These are phyloP conservation scores for Rallus limicola DNA, from an alignment of 2,113 vertebrate species.

Conservation along the genomic window DNA sequence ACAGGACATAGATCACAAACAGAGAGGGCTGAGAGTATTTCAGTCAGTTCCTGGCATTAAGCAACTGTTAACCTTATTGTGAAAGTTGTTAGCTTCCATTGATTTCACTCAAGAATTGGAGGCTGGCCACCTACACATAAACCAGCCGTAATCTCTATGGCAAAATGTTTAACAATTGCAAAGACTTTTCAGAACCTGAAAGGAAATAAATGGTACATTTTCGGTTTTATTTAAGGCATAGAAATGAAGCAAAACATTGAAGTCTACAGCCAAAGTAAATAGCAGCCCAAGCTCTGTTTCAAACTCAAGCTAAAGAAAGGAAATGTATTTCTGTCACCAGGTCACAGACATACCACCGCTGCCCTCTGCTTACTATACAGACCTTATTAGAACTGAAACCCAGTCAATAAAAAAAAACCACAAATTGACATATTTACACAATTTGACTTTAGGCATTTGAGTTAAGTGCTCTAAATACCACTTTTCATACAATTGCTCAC, in stretches of 20 bases:
- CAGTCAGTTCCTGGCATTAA: background rate
- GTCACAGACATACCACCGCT: background rate
- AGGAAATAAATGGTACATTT: background rate
- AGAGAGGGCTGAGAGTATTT: background rate
- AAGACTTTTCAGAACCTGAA: background rate
- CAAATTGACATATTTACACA: background rate
- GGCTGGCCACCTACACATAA: background rate
- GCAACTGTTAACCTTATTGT: background rate
- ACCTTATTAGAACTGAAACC: background rate
- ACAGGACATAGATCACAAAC: background rate
- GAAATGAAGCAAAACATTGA: background rate
- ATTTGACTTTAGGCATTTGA: background rate
- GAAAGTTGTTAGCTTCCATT: background rate
- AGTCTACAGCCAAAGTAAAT: background rate
- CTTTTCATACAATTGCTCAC: background rate
- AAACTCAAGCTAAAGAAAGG: background rate
- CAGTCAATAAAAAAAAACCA: background rate
- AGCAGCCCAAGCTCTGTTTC: background rate
- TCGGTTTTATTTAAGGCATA: background rate
- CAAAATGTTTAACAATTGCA: background rate
- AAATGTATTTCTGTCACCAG: background rate
- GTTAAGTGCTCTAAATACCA: background rate
- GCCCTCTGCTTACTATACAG: background rate
- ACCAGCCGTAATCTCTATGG: background rate
- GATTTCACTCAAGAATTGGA: background rate